Percentiles rank a stretch among this genome's conserved stretches.
Conservation (phyloP, 2,113 vertebrate species). For the Vicugna pacos region DNA sequence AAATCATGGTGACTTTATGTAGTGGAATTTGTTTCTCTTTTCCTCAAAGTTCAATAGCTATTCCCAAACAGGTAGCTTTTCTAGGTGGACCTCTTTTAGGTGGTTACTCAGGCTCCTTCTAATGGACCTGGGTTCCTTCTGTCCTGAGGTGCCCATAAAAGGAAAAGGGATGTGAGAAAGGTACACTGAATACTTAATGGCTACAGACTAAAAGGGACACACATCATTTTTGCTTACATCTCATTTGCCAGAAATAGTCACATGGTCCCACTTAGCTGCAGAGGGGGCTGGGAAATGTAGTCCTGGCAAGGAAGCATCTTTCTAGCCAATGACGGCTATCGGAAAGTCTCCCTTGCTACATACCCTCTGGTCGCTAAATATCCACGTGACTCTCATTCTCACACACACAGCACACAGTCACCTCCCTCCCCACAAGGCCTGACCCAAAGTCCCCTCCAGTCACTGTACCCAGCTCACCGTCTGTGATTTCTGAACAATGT, state of each 20-base stretch:
- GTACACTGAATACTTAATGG: not conserved
- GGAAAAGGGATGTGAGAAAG: not conserved
- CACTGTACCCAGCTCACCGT: not conserved
- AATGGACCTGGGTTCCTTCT: not conserved
- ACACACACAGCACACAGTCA: not conserved
- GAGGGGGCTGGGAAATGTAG: not conserved
- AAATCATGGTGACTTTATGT: not conserved
- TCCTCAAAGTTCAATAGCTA: not conserved
- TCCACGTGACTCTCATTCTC: not conserved
- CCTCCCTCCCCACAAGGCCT: not conserved
- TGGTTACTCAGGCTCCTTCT: not conserved
- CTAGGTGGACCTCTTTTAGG: not conserved
- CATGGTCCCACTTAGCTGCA: not conserved
- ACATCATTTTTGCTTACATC: not conserved
- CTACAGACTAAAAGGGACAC: not conserved
- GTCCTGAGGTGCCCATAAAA: not conserved
- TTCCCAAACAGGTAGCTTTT: not conserved
- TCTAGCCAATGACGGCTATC: not conserved
- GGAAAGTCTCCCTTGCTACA: not conserved
- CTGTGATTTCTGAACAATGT: not conserved
- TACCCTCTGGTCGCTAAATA: not conserved
- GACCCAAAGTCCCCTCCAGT: not conserved
- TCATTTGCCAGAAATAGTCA: not conserved
- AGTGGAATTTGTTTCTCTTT: conserved; percentile 14
- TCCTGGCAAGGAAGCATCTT: not conserved